Percentiles rank a stretch among this genome's conserved stretches.
Evolutionary conservation across 1,140 invertebrate genomes (phyloP).

Genomic region (Diuraphis noxia): DNA sequence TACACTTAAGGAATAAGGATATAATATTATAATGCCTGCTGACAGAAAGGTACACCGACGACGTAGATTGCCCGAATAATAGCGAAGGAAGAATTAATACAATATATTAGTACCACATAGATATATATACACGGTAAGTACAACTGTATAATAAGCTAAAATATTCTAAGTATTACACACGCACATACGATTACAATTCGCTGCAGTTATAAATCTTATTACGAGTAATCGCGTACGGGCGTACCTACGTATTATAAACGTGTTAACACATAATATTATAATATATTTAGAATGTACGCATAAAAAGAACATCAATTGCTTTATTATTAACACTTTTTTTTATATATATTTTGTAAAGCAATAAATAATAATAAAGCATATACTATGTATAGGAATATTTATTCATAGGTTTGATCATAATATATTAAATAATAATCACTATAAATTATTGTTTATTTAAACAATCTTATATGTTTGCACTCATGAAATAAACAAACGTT

Average conservation of each 20-base stretch:
- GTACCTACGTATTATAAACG: not conserved
- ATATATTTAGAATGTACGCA: not conserved
- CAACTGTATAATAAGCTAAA: not conserved
- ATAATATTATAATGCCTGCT: not conserved
- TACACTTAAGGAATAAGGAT: not conserved
- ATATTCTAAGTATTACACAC: not conserved
- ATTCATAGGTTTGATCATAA: not conserved
- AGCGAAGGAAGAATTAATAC: not conserved
- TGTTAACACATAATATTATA: slow-evolving; percentile 13
- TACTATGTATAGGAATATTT: not conserved
- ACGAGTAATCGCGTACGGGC: not conserved
- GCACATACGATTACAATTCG: slow-evolving; percentile 11
- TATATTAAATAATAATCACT: not conserved
- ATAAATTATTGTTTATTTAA: too few species aligned
- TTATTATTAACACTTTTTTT: not conserved
- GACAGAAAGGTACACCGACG: not conserved
- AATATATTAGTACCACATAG: not conserved
- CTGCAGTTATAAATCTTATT: slow-evolving; percentile 12
- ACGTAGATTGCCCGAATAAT: not conserved
- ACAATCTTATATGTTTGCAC: too few species aligned
- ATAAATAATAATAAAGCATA: not conserved
- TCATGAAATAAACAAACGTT: too few species aligned
- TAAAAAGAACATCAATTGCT: not conserved
- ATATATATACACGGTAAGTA: not conserved
- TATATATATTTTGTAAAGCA: not conserved